phyloP scores from a whole-genome alignment of 2,888 invertebrate species.

The Nomada ruficornis region DNA sequence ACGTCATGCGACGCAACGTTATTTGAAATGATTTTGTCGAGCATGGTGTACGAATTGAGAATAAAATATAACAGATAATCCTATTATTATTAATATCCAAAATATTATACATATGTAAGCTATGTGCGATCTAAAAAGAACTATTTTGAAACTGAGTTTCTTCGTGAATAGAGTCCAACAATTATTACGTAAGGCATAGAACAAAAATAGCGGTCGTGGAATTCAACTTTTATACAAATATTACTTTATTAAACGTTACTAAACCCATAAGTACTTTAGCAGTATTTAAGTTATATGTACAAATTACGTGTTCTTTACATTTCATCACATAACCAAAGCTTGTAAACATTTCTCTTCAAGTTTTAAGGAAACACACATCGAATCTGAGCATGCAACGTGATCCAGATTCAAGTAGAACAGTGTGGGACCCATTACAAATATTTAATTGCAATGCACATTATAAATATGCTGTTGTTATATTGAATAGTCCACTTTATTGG shows the following conservation, averaged over 20 bases:
- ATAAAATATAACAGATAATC: background rate
- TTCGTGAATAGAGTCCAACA: constrained; percentile 2
- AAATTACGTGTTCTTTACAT: background rate
- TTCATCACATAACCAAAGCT: constrained; percentile 29
- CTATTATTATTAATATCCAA: background rate
- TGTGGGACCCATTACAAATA: constrained; percentile 77
- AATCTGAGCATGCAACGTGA: constrained; percentile 63
- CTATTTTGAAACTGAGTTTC: constrained; percentile 31
- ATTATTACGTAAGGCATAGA: constrained; percentile 47
- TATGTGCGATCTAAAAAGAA: constrained; percentile 11
- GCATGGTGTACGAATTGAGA: background rate
- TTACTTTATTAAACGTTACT: background rate
- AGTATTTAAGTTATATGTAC: constrained; percentile 5
- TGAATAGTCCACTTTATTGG: constrained; percentile 88
- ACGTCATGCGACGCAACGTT: background rate
- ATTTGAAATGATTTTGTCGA: background rate
- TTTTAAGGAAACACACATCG: constrained; percentile 26
- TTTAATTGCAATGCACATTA: constrained; percentile 61
- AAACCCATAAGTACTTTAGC: background rate
- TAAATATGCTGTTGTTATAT: constrained; percentile 88
- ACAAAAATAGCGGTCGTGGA: constrained; percentile 4
- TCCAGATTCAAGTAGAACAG: constrained; percentile 28
- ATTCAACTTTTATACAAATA: background rate
- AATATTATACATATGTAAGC: background rate
- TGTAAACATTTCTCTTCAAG: constrained; percentile 19